Evolutionary conservation across 2,888 invertebrate species (phyloP).

Genomic region (Synanthedon tipuliformis): DNA sequence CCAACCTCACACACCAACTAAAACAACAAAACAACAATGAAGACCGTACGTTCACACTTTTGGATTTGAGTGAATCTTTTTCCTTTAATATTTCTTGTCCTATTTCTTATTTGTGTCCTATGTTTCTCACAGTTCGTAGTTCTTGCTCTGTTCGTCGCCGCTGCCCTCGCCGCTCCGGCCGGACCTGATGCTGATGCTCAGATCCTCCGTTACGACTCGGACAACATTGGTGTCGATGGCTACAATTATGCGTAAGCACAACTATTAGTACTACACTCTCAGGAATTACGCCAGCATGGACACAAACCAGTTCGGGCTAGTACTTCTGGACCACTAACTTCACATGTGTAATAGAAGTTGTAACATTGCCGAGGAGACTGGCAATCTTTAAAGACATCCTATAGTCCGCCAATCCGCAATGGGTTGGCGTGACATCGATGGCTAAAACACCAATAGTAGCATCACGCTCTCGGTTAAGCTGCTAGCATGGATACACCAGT

Average conservation of each 20-base stretch:
- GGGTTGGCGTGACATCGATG: too few relatives aligned
- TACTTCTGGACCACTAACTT: too few relatives aligned
- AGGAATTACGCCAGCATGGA: too few relatives aligned
- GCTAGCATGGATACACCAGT: too few relatives aligned
- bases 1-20: constrained; percentile 26
- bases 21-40: constrained; percentile 37
- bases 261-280: constrained; percentile 1
- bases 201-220: constrained; percentile 18
- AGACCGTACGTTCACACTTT: constrained; percentile 47
- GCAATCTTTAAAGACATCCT: too few relatives aligned
- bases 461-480: too few relatives aligned
- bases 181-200: constrained; percentile 28
- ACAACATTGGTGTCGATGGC: constrained; percentile 42
- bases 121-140: constrained; percentile 43
- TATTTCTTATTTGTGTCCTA: not conserved
- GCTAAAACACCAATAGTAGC: too few relatives aligned
- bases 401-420: too few relatives aligned
- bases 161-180: constrained; percentile 32
- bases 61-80: not conserved
- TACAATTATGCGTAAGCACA: constrained; percentile 35
- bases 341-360: too few relatives aligned
- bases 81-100: not conserved
- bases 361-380: too few relatives aligned
- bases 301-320: too few relatives aligned
- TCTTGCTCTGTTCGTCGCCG: constrained; percentile 36